Conservation (phyloP, 2,797 vertebrate genomes). For the Diglossa cyanea region DNA sequence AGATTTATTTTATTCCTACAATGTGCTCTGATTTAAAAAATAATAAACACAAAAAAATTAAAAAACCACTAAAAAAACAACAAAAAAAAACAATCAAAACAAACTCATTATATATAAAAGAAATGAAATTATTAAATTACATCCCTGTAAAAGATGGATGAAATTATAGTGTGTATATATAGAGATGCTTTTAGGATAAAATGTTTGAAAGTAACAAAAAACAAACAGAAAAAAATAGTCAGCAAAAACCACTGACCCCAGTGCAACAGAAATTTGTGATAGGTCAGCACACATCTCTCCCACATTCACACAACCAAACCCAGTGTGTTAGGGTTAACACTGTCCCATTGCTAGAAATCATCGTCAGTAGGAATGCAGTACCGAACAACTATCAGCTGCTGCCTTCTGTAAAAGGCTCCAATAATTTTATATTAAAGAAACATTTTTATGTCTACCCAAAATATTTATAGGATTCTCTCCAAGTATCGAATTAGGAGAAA, state of each 20-base stretch:
- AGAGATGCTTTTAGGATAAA: neutral
- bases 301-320: neutral
- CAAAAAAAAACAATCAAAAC: neutral
- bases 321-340: neutral
- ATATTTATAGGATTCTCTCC: slow-evolving; percentile 1
- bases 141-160: neutral
- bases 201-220: neutral
- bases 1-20: neutral
- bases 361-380: neutral
- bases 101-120: no score
- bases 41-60: no score
- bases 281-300: neutral
- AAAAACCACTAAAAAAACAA: no score
- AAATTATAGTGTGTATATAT: neutral
- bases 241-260: neutral
- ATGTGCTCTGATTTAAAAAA: neutral
- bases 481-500: neutral
- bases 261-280: neutral
- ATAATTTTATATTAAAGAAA: neutral
- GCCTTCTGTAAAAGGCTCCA: neutral
- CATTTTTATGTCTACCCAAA: neutral
- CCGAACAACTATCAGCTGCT: neutral
- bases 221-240: neutral
- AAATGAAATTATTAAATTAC: neutral
- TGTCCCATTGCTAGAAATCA: neutral